A percentile compares a stretch with the other conserved stretches of the same genome.
Conservation (phyloP, 2,113 vertebrate genomes). For the Noctilio leporinus region DNA sequence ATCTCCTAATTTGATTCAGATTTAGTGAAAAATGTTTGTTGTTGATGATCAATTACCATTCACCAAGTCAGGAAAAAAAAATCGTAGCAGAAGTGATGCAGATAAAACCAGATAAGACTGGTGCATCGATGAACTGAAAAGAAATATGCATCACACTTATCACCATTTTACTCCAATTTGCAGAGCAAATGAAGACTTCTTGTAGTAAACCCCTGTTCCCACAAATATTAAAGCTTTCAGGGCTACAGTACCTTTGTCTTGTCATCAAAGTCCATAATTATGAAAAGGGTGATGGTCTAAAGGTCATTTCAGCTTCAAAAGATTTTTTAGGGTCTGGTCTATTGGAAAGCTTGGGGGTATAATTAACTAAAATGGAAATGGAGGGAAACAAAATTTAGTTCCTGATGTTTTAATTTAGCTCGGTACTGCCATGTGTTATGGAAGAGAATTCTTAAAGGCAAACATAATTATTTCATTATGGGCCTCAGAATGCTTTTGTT, state of each 20-base stretch:
- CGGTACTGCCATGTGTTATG: conserved; percentile 79
- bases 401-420: conserved; percentile 86
- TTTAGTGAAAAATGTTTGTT: background rate
- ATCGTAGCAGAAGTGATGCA: conserved; percentile 40
- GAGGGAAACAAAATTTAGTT: conserved; percentile 83
- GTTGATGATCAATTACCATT: conserved; percentile 48
- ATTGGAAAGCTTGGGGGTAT: conserved; percentile 86
- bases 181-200: conserved; percentile 70
- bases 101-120: conserved; percentile 61
- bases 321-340: conserved; percentile 84
- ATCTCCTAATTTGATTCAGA: background rate
- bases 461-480: conserved; percentile 87
- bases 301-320: conserved; percentile 84
- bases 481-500: conserved; percentile 79
- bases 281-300: conserved; percentile 76
- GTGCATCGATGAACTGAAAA: conserved; percentile 57
- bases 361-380: conserved; percentile 89
- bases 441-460: conserved; percentile 84
- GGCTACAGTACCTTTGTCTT: conserved; percentile 76
- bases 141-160: conserved; percentile 57
- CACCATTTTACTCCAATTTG: conserved; percentile 54
- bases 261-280: conserved; percentile 82
- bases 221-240: conserved; percentile 75
- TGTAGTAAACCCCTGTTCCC: conserved; percentile 59
- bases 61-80: conserved; percentile 46